phyloP scores from a whole-genome alignment of 1,140 invertebrate genomes.

The Apis mellifera region Amel_HAv3.1 CM009937.2:1060001-1060500 shows the following conservation, averaged over 20 bases:
- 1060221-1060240: not conserved
- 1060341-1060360: constrained; percentile 62
- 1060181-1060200: constrained; percentile 77
- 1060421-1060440: constrained; percentile 77
- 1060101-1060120: constrained; percentile 75
- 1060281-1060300: constrained; percentile 45
- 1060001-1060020: constrained; percentile 38
- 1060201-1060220: constrained; percentile 3
- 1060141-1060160: constrained; percentile 81
- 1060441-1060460: constrained; percentile 3
- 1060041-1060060: constrained; percentile 74
- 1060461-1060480: constrained; percentile 22
- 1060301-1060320: constrained; percentile 21
- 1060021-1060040: constrained; percentile 2
- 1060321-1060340: constrained; percentile 77
- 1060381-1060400: constrained; percentile 76
- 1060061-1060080: constrained; percentile 59
- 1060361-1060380: constrained; percentile 56
- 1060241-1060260: constrained; percentile 51
- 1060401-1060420: constrained; percentile 81
- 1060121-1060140: constrained; percentile 80
- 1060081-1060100: constrained; percentile 74
- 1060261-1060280: constrained; percentile 19
- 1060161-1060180: constrained; percentile 78
- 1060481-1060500: constrained; percentile 55